A percentile compares a stretch with the other conserved stretches of the same genome.
These are phyloP conservation scores for Prosopocoilus inquinatus DNA, from an alignment of 2,888 invertebrate species.

Conservation along the genomic window DNA sequence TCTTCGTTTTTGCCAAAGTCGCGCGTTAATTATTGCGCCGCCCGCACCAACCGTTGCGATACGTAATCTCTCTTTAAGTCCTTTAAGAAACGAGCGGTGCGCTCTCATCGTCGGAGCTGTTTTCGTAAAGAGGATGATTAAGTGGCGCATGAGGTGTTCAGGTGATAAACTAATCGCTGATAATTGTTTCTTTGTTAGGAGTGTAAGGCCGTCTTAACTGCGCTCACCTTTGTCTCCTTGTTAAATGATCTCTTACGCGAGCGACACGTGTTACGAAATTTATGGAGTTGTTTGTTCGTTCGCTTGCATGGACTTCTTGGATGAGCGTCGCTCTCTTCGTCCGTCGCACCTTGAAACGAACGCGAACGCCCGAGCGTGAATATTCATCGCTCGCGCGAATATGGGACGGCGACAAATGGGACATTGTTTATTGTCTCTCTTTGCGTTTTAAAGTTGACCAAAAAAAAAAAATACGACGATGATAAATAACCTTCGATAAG, in stretches of 20 bases:
- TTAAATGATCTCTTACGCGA: background rate
- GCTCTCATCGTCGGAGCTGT: too few species aligned
- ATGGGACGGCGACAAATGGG: conserved; percentile 17
- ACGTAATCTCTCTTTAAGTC: too few species aligned
- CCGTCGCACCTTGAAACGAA: too few species aligned
- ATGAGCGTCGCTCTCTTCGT: conserved; percentile 14
- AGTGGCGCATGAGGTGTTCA: conserved; percentile 23
- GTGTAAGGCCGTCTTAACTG: background rate
- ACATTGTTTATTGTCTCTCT: conserved; percentile 21
- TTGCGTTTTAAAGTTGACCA: too few species aligned
- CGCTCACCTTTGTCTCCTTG: conserved; percentile 1
- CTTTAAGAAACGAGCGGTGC: too few species aligned
- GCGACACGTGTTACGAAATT: conserved; percentile 20
- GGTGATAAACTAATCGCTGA: conserved; percentile 26
- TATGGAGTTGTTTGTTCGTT: conserved; percentile 23
- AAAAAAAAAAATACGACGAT: too few species aligned
- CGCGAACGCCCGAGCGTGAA: too few species aligned
- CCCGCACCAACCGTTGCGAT: too few species aligned
- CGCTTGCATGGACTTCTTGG: conserved; percentile 18
- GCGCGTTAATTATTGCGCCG: too few species aligned
- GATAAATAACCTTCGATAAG: too few species aligned
- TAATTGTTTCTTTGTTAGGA: conserved; percentile 28
- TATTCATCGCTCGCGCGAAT: conserved; percentile 20
- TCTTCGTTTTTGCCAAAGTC: too few species aligned
- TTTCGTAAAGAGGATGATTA: conserved; percentile 4